phyloP scores from a whole-genome alignment of 2,888 invertebrate species.

The Tachina fera region DNA sequence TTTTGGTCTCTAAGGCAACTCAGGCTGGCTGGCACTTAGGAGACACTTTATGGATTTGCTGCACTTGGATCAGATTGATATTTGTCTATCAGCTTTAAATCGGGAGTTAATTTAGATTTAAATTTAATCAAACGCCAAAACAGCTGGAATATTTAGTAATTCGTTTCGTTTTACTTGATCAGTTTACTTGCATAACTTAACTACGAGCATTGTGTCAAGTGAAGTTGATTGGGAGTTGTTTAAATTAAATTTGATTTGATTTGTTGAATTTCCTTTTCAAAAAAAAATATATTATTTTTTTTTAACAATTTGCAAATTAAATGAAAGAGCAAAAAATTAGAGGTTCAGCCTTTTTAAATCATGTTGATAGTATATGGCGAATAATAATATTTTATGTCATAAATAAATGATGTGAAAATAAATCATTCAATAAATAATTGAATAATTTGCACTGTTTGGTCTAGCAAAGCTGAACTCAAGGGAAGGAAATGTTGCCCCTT shows the following conservation, averaged over 20 bases:
- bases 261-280: constrained; percentile 55
- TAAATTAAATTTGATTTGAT: constrained; percentile 35
- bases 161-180: constrained; percentile 19
- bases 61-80: constrained; percentile 31
- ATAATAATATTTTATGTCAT: constrained; percentile 32
- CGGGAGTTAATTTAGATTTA: constrained; percentile 57
- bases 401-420: constrained; percentile 27
- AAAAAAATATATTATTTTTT: background rate
- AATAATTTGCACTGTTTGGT: background rate
- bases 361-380: constrained; percentile 10
- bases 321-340: constrained; percentile 10
- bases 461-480: no score
- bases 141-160: constrained; percentile 10
- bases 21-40: constrained; percentile 39
- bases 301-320: constrained; percentile 37
- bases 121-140: constrained; percentile 41
- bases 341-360: constrained; percentile 32
- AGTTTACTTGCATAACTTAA: constrained; percentile 1
- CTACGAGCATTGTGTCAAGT: background rate
- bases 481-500: background rate
- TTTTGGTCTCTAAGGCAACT: background rate
- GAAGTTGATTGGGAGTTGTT: constrained; percentile 29
- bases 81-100: constrained; percentile 39
- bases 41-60: constrained; percentile 51
- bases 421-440: constrained; percentile 10